Evolutionary conservation across 2,888 invertebrate species (phyloP).

Genomic region (Hanleya hanleyi): DNA sequence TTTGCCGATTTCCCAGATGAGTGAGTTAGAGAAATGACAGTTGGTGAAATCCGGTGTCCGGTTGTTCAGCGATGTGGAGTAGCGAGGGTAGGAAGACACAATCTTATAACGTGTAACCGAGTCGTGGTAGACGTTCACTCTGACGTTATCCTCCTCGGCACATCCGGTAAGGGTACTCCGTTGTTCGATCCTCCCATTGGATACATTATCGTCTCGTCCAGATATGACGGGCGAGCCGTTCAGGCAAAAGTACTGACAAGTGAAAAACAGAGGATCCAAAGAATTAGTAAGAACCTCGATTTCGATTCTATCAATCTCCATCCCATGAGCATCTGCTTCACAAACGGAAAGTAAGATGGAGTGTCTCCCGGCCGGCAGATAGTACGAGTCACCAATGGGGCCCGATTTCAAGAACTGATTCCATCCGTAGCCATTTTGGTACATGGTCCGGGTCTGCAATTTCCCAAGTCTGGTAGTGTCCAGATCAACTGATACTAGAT

Average conservation of each 20-base stretch:
- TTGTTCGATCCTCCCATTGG: background rate
- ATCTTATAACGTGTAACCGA: background rate
- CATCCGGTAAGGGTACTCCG: background rate
- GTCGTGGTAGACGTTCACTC: background rate
- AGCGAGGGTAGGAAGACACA: background rate
- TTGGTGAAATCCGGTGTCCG: background rate
- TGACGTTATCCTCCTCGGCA: background rate
- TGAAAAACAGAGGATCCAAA: too few species aligned
- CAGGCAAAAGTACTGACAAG: background rate
- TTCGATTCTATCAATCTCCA: conserved; percentile 47
- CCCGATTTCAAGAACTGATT: conserved; percentile 40
- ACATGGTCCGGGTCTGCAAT: conserved; percentile 29
- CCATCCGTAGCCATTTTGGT: conserved; percentile 27
- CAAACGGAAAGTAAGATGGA: conserved; percentile 20
- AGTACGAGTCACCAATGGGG: conserved; percentile 30
- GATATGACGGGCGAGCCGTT: background rate
- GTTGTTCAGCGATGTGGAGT: background rate
- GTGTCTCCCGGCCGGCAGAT: conserved; percentile 44
- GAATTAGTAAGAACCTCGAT: too few species aligned
- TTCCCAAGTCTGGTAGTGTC: conserved; percentile 40
- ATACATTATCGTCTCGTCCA: background rate
- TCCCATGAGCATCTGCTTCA: background rate
- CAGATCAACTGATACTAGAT: conserved; percentile 39
- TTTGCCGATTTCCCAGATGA: background rate
- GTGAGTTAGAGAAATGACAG: background rate